Percentiles rank a stretch among this genome's conserved stretches.
Evolutionary conservation across 2,113 vertebrate genomes (phyloP).

Genomic region (Ptilorrhoa leucosticta): DNA sequence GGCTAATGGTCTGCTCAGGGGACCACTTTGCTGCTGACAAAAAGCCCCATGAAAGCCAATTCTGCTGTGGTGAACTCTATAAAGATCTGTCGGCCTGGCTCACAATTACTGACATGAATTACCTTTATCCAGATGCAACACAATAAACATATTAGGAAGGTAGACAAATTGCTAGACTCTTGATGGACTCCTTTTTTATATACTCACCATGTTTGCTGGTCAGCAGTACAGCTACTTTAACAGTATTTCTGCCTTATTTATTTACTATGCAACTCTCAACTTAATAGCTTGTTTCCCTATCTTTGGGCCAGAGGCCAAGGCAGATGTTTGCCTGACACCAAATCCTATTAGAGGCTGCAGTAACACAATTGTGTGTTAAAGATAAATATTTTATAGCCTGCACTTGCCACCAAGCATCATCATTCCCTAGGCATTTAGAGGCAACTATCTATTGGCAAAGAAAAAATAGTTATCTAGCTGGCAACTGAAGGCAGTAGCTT

Average conservation of each 20-base stretch:
- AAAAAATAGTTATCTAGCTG: conserved; percentile 21
- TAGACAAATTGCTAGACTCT: background rate
- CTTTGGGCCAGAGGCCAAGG: conserved; percentile 70
- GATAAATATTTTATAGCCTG: conserved; percentile 74
- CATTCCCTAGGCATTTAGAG: conserved; percentile 20
- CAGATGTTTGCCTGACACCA: conserved; percentile 59
- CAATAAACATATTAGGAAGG: conserved; percentile 58
- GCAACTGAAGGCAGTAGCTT: conserved; percentile 6
- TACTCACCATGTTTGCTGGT: conserved; percentile 20
- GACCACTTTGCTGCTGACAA: conserved; percentile 9
- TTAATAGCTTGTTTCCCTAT: conserved; percentile 64
- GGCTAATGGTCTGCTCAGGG: conserved; percentile 2
- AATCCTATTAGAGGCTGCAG: conserved; percentile 67
- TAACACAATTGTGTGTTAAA: conserved; percentile 69
- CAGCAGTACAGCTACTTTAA: conserved; percentile 21
- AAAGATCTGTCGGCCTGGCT: conserved; percentile 5
- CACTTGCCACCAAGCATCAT: conserved; percentile 48
- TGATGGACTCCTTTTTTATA: conserved; percentile 45
- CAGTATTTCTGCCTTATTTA: conserved; percentile 57
- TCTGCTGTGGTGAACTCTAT: background rate
- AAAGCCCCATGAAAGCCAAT: background rate
- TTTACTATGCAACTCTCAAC: conserved; percentile 52
- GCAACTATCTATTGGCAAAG: conserved; percentile 32
- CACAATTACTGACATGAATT: conserved; percentile 45
- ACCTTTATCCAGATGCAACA: conserved; percentile 42